Conservation (phyloP, 2,113 vertebrate genomes). For the Rostratula benghalensis region DNA sequence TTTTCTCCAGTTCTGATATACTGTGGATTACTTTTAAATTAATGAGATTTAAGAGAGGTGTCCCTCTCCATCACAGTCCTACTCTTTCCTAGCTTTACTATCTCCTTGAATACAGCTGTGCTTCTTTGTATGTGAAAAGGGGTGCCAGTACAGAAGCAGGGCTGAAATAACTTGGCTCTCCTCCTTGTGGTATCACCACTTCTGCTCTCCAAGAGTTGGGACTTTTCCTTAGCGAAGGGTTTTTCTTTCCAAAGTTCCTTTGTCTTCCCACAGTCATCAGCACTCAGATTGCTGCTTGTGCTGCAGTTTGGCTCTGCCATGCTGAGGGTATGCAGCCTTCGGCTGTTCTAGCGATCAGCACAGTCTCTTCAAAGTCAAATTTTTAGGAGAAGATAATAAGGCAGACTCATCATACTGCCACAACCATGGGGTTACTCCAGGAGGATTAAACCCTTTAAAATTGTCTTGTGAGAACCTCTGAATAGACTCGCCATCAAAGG, state of each 20-base stretch:
- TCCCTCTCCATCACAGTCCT: background rate
- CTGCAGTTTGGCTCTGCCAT: background rate
- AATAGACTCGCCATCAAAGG: background rate
- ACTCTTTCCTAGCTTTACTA: background rate
- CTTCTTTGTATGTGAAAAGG: background rate
- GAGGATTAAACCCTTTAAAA: background rate
- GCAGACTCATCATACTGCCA: background rate
- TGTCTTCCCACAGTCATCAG: background rate
- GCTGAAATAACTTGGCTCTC: background rate
- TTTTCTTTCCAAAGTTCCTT: background rate
- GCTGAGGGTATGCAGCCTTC: background rate
- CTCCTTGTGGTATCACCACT: background rate
- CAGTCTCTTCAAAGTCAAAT: background rate
- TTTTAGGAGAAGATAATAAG: background rate
- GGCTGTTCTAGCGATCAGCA: background rate
- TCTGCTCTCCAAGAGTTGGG: background rate
- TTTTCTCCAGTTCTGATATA: background rate
- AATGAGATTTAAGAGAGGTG: background rate
- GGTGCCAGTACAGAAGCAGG: background rate
- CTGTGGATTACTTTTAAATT: background rate
- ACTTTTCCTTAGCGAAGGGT: background rate
- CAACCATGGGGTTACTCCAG: background rate
- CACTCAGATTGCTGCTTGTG: background rate
- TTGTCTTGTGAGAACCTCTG: background rate
- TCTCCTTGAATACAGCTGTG: background rate